phyloP scores from a whole-genome alignment of 2,113 vertebrate species.

The Potamarius usumacintae region DNA sequence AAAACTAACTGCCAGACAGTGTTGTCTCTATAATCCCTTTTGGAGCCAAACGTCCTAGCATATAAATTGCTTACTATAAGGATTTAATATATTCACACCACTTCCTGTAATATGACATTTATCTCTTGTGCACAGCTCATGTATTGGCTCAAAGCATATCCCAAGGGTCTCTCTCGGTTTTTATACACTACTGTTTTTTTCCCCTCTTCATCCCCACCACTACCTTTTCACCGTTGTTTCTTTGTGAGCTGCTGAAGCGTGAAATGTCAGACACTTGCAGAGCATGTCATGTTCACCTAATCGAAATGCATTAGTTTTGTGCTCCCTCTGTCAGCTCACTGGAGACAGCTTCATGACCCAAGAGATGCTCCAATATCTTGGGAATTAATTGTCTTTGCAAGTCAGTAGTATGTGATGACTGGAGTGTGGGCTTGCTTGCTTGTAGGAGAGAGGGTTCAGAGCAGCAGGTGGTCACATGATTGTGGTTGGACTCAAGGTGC shows the following conservation, averaged over 20 bases:
- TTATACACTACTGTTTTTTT: constrained; percentile 23
- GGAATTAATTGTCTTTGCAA: constrained; percentile 2
- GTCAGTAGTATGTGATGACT: constrained; percentile 20
- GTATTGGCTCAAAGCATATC: constrained; percentile 36
- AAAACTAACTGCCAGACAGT: background rate
- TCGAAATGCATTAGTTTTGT: constrained; percentile 20
- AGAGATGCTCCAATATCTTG: background rate
- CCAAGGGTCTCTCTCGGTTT: constrained; percentile 35
- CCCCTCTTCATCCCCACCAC: constrained; percentile 50
- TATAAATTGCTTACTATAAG: background rate
- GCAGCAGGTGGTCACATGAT: constrained; percentile 30
- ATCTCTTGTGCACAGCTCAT: background rate
- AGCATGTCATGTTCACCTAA: constrained; percentile 39
- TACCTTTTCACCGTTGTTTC: constrained; percentile 4
- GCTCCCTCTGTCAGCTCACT: background rate
- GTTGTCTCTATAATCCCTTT: background rate
- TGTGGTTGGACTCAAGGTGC: constrained; percentile 23
- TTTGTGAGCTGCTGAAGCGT: constrained; percentile 33
- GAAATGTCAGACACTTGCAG: constrained; percentile 42
- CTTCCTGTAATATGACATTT: constrained; percentile 10
- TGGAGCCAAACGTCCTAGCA: background rate
- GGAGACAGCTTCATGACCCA: background rate
- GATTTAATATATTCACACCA: background rate
- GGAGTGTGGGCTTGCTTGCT: constrained; percentile 11
- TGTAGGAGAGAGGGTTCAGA: constrained; percentile 16